Evolutionary conservation across 2,113 vertebrate genomes (phyloP), one percentile per base, ranked within the genome.

Genomic region (Micronycteris hirsuta): DNA sequence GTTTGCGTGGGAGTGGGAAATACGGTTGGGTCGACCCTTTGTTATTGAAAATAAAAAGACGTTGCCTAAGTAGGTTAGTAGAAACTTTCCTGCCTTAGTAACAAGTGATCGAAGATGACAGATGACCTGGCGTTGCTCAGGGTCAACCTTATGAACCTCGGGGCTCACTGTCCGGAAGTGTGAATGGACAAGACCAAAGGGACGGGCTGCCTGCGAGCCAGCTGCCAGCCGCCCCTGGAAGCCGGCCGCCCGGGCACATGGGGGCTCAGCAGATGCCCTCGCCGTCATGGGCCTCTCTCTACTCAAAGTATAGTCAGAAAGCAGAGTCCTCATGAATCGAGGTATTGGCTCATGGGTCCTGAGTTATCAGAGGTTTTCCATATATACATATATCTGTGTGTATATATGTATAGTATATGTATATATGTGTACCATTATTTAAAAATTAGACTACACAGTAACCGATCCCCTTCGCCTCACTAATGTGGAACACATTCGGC

Each of bases 381-480:
- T 95, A 90, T 95, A 96, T 93, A 86, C 95, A 96, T 97, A 94
- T 97, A 68, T 90, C 58, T 77, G 31, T 96, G n/a, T 91, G n/a
- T 91, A 84, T 96, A 92, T 94, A 38, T 95, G 94, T 97, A 87
- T 86, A 90, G 85, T 87, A 80, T 96, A 91, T 97, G 95, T 97
- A 93, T 96, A 97, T 97, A 96, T 94, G 92, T 96, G 86, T 56
- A 89, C 68, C 63, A 28, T 86, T 70, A 73, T 91, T 96, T 96
- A 17, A 73, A 95, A 84, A 89, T 49, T 47, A 95, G 41, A 81
- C 65, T 92, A 91, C 28, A 43, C 28, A 58, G 80, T 86, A 43
- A 67, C 68, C 49, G 13, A n/a, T 49, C 56, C 83, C 86, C 61
- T 68, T 81, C 49, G 58, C 91, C 88, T 93, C 81, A 63, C 90